A percentile compares a stretch with the other conserved stretches of the same genome.
Evolutionary conservation across 2,888 invertebrate species (phyloP).

Genomic region (Trichacis sp.): DNA sequence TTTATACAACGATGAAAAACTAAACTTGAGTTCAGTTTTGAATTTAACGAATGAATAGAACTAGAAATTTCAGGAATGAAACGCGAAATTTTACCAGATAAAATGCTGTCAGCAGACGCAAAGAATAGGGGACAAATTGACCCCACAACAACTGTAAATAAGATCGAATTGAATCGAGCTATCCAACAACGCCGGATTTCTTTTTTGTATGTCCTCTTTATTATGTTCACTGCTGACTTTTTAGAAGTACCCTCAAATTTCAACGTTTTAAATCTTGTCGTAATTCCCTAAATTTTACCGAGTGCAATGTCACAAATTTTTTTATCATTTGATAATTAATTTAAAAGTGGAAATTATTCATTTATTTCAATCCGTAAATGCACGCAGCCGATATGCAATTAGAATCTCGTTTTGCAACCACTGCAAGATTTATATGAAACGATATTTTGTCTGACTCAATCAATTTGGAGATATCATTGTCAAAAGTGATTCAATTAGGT

Average conservation of each 20-base stretch:
- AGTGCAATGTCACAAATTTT: conserved; percentile 15
- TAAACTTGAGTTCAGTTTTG: no score
- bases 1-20: no score
- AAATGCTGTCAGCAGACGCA: neutral
- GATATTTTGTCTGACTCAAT: no score
- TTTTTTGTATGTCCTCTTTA: neutral
- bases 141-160: neutral
- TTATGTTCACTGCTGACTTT: conserved; percentile 6
- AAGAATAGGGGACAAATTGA: neutral
- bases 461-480: no score
- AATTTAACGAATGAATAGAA: no score
- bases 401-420: conserved; percentile 48
- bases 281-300: conserved; percentile 27
- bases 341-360: conserved; percentile 47
- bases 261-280: conserved; percentile 11
- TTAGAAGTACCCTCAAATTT: conserved; percentile 5
- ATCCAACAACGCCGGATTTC: neutral
- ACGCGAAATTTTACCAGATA: neutral
- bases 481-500: no score
- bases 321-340: no score
- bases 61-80: neutral
- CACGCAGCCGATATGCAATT: conserved; percentile 54
- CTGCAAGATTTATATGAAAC: no score
- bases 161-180: no score
- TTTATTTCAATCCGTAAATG: conserved; percentile 39